These are phyloP conservation scores for Cheilosia variabilis DNA, from an alignment of 2,888 invertebrate genomes.

Conservation along the genomic window DNA sequence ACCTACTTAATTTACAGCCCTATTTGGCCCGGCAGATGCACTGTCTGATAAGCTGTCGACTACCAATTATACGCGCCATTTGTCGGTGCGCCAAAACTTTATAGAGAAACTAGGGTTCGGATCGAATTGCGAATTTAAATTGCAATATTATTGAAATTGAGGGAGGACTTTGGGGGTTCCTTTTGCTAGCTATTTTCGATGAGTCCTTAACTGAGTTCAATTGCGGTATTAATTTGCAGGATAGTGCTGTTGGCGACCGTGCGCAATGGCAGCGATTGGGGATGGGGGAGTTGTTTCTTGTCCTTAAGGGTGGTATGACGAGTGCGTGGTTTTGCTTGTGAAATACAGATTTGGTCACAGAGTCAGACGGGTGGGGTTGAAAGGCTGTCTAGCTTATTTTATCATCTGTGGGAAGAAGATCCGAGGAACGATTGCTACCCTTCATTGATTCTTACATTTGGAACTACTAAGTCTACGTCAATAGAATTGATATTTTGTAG, in stretches of 20 bases:
- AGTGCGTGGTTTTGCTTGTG: no score
- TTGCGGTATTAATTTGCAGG: slow-evolving; percentile 46
- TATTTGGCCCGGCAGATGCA: slow-evolving; percentile 3
- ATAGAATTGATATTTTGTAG: no score
- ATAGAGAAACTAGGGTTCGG: background rate
- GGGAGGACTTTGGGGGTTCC: background rate
- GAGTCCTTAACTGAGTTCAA: slow-evolving; percentile 49
- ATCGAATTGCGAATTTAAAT: slow-evolving; percentile 51
- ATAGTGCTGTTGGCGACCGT: background rate
- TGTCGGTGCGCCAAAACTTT: slow-evolving; percentile 18
- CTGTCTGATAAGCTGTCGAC: slow-evolving; percentile 23
- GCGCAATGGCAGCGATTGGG: background rate
- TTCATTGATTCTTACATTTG: no score
- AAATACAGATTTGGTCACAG: no score
- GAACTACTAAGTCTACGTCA: no score
- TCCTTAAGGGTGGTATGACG: no score
- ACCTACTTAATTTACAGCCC: background rate
- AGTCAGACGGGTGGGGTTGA: no score
- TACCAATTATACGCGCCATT: slow-evolving; percentile 25
- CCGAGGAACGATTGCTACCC: no score
- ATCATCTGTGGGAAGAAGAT: no score
- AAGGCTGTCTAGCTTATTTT: no score
- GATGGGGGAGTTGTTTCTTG: no score
- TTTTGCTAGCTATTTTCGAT: background rate
- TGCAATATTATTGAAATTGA: slow-evolving; percentile 51